phyloP scores from a whole-genome alignment of 2,797 vertebrate species.

The Pseudomugil tenellus region DNA sequence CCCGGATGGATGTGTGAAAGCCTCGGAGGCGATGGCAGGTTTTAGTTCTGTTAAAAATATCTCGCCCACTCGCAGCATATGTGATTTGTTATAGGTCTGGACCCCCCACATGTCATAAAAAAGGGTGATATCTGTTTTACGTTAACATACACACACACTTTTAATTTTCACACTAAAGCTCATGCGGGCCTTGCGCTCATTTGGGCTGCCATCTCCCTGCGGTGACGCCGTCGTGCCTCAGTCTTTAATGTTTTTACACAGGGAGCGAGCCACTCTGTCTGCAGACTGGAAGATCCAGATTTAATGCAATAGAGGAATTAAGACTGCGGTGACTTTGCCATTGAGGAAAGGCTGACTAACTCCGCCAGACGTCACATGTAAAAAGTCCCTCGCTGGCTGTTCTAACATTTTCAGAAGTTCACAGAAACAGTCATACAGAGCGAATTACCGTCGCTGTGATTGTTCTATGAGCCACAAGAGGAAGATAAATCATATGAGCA shows the following conservation, averaged over 20 bases:
- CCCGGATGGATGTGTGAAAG: constrained; percentile 16
- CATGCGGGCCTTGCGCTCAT: constrained; percentile 62
- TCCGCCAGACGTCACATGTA: constrained; percentile 64
- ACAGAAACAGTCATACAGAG: constrained; percentile 22
- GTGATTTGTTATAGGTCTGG: constrained; percentile 67
- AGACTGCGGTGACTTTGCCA: constrained; percentile 64
- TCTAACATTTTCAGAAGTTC: constrained; percentile 37
- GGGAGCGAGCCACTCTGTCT: constrained; percentile 78
- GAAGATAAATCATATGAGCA: constrained; percentile 18
- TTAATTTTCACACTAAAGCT: constrained; percentile 76
- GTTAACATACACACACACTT: constrained; percentile 76
- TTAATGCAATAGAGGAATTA: constrained; percentile 73
- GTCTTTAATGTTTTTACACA: constrained; percentile 83
- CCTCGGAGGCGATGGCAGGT: too few species aligned
- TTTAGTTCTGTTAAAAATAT: too few species aligned
- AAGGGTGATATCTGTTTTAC: constrained; percentile 77
- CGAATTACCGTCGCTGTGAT: constrained; percentile 12
- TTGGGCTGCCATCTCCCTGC: constrained; percentile 81
- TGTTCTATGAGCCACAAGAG: constrained; percentile 21
- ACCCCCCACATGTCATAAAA: constrained; percentile 78
- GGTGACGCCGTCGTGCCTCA: constrained; percentile 84
- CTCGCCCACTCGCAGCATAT: constrained; percentile 55
- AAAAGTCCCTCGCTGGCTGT: constrained; percentile 48
- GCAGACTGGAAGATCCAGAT: constrained; percentile 70
- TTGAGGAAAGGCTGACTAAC: constrained; percentile 76